phyloP scores from a whole-genome alignment of 2,113 vertebrate species.

The Isichthys henryi region DNA sequence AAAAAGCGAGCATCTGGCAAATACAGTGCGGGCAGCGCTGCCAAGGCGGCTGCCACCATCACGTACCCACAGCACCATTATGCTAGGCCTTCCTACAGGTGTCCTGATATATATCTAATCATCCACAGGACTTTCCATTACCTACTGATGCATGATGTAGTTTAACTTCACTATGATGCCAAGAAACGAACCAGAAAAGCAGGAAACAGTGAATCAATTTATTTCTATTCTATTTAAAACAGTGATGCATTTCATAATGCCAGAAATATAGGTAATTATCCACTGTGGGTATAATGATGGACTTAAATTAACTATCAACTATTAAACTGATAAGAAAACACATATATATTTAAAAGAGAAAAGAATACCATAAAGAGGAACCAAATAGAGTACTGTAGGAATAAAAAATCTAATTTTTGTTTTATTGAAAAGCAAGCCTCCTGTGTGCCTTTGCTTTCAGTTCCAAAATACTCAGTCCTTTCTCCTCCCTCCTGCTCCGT shows the following conservation, averaged over 20 bases:
- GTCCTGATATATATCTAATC: neutral
- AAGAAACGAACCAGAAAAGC: neutral
- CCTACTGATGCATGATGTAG: neutral
- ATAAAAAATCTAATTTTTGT: neutral
- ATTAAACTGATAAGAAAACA: neutral
- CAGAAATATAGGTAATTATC: neutral
- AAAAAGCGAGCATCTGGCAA: neutral
- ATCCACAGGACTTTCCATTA: neutral
- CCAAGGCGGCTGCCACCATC: neutral
- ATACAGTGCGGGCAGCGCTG: neutral
- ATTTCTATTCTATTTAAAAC: too few species aligned
- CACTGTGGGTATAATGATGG: neutral
- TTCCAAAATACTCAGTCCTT: neutral
- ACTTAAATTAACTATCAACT: neutral
- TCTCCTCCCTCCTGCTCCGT: neutral
- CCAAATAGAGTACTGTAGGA: neutral
- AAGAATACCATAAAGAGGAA: neutral
- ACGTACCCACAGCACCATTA: neutral
- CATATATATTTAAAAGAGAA: neutral
- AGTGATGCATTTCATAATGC: too few species aligned
- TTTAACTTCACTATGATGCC: neutral
- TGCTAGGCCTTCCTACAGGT: neutral
- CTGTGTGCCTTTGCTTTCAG: neutral
- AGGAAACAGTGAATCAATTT: neutral
- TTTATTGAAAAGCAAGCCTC: neutral